Evolutionary conservation across 2,113 vertebrate species (phyloP).

Genomic region (Hippocampus mohnikei): DNA sequence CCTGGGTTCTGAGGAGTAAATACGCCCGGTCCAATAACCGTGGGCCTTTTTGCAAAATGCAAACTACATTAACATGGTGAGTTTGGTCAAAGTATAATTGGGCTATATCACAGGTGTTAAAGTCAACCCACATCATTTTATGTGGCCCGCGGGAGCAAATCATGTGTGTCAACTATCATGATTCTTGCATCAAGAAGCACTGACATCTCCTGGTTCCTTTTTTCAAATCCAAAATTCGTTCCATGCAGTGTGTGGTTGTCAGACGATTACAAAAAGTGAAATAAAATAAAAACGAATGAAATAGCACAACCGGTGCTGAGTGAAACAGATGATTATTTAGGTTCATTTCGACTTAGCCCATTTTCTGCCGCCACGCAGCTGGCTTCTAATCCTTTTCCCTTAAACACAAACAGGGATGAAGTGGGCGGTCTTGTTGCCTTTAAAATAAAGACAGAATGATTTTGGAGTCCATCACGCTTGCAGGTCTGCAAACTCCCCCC

Average conservation of each 20-base stretch:
- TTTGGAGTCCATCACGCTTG: slow-evolving; percentile 1
- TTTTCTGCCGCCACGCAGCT: slow-evolving; percentile 40
- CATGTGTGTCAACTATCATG: too few species aligned
- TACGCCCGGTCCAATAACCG: too few species aligned
- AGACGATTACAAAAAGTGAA: background rate
- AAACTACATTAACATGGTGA: too few species aligned
- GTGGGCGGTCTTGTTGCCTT: slow-evolving; percentile 6
- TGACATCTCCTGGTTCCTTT: background rate
- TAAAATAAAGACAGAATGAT: slow-evolving; percentile 13
- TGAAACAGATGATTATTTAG: slow-evolving; percentile 19
- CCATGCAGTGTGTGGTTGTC: background rate
- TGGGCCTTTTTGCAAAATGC: too few species aligned
- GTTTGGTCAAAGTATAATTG: too few species aligned
- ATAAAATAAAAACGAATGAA: background rate
- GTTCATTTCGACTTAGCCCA: slow-evolving; percentile 19
- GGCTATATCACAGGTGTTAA: too few species aligned
- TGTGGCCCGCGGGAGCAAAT: too few species aligned
- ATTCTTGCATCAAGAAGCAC: background rate
- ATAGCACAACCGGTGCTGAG: background rate
- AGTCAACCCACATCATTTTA: too few species aligned
- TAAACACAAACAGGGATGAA: slow-evolving; percentile 21
- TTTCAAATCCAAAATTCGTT: background rate
- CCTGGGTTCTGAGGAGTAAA: too few species aligned
- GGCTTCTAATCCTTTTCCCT: slow-evolving; percentile 46
- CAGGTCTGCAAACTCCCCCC: slow-evolving; percentile 73